Conservation (phyloP, 2,797 vertebrate genomes). For the Babyrousa celebensis region DNA sequence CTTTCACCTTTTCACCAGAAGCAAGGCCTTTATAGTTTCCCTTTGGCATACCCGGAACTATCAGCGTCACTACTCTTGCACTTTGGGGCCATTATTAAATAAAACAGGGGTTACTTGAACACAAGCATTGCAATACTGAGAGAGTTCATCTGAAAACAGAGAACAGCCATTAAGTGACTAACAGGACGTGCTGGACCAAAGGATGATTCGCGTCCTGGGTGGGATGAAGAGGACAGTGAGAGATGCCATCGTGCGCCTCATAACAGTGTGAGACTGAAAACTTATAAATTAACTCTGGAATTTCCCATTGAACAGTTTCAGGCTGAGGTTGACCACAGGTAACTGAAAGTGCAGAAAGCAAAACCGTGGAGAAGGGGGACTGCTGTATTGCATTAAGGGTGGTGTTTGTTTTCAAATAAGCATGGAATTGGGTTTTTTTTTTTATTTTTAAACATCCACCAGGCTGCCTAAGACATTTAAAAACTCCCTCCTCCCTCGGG, state of each 20-base stretch:
- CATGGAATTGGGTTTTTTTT: background rate
- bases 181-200: background rate
- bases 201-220: background rate
- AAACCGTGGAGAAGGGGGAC: background rate
- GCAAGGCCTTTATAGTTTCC: background rate
- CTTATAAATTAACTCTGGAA: background rate
- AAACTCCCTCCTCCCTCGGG: rapidly evolving
- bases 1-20: background rate
- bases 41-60: background rate
- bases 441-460: background rate
- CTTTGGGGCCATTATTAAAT: background rate
- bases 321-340: background rate
- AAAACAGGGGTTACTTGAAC: background rate
- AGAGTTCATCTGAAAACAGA: background rate
- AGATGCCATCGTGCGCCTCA: background rate
- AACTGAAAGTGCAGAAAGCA: background rate
- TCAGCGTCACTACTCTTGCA: background rate
- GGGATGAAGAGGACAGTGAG: background rate
- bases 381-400: background rate
- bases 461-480: too few relatives aligned
- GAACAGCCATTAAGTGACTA: background rate
- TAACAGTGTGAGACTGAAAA: background rate
- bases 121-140: background rate
- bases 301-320: background rate
- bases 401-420: background rate